Conservation (phyloP, 2,797 vertebrate genomes). For the Bradypus variegatus region DNA sequence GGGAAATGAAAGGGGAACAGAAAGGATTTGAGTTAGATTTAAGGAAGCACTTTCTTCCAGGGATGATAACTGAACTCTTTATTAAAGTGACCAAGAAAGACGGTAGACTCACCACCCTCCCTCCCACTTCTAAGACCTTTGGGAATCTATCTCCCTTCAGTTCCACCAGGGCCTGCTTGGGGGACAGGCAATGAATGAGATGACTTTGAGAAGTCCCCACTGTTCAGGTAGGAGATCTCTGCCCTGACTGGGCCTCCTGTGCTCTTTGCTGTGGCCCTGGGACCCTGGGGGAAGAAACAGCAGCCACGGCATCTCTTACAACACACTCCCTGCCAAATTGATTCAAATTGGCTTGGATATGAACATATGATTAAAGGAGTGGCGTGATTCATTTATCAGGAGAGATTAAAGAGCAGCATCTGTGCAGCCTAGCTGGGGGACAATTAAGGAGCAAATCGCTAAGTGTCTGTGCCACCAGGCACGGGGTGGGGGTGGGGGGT, state of each 20-base stretch:
- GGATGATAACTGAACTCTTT: constrained; percentile 28
- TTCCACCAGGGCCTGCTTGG: background rate
- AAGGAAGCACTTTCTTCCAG: constrained; percentile 44
- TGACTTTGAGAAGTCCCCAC: constrained; percentile 47
- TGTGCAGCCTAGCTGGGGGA: constrained; percentile 69
- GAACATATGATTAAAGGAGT: constrained; percentile 72
- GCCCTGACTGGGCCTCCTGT: background rate
- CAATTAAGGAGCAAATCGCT: constrained; percentile 70
- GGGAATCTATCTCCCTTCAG: constrained; percentile 11
- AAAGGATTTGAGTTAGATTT: constrained; percentile 49
- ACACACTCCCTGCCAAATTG: constrained; percentile 66
- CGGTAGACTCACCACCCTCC: background rate
- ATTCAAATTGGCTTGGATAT: constrained; percentile 71
- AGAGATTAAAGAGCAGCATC: constrained; percentile 70
- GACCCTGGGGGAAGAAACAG: constrained; percentile 42
- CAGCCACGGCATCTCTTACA: constrained; percentile 59
- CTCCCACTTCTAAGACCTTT: background rate
- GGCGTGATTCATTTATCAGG: constrained; percentile 67
- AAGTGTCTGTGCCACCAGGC: constrained; percentile 66
- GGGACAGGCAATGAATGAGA: background rate
- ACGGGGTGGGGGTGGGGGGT: background rate
- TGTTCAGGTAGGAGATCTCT: constrained; percentile 8
- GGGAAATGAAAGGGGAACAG: constrained; percentile 40
- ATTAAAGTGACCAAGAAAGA: constrained; percentile 22
- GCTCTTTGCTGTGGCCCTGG: constrained; percentile 40